phyloP scores from a whole-genome alignment of 2,797 vertebrate species.

The Mus minutoides region DNA sequence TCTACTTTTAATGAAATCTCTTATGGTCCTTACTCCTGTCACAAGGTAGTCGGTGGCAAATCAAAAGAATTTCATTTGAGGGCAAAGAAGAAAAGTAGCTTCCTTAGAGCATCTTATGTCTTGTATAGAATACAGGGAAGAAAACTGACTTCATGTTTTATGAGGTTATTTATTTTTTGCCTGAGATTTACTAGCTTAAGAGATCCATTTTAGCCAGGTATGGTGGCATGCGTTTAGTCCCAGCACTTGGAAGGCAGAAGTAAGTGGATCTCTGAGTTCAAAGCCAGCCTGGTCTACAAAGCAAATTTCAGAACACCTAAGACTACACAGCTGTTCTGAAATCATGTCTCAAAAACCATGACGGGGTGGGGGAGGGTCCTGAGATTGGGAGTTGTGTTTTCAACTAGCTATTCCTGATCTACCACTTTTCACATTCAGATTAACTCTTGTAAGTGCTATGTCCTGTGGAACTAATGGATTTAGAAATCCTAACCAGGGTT shows the following conservation, averaged over 20 bases:
- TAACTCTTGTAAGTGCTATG: not conserved
- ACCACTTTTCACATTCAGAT: not conserved
- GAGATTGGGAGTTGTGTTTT: not conserved
- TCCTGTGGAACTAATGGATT: slow-evolving; percentile 35
- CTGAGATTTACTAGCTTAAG: slow-evolving; percentile 44
- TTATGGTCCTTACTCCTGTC: not conserved
- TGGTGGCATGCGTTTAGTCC: not conserved
- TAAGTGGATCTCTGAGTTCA: not conserved
- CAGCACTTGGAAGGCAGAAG: not conserved
- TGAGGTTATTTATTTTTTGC: not conserved
- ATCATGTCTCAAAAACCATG: not conserved
- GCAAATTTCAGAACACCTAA: not conserved
- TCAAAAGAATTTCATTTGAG: not conserved
- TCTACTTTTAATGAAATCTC: slow-evolving; percentile 6
- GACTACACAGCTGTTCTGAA: not conserved
- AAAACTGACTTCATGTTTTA: not conserved
- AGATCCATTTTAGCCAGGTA: not conserved
- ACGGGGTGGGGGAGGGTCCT: not conserved
- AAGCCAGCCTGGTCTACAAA: not conserved
- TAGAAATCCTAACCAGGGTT: not conserved
- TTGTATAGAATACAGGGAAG: not conserved
- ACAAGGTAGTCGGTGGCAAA: not conserved
- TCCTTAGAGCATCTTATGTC: not conserved
- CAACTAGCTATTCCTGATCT: not conserved
- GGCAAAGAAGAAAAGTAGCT: not conserved